Conservation (phyloP, 1,140 invertebrate species). For the Atta colombica region DNA sequence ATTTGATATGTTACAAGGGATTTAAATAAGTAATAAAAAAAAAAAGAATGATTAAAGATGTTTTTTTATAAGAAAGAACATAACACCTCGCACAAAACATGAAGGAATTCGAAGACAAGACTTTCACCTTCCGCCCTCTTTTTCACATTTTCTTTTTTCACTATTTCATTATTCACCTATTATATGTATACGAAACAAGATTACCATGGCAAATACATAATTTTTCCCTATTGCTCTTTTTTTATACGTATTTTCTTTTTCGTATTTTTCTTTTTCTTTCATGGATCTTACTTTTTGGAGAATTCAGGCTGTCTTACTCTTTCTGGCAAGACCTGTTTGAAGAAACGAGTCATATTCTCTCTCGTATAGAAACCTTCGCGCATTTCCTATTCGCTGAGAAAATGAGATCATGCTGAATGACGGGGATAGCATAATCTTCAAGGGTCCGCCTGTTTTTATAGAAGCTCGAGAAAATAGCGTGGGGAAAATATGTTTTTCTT, state of each 20-base stretch:
- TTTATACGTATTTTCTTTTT: slow-evolving; percentile 24
- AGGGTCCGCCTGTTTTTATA: background rate
- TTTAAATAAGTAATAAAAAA: slow-evolving; percentile 29
- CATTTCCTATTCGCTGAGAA: slow-evolving; percentile 50
- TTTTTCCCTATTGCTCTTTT: slow-evolving; percentile 41
- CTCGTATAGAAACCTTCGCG: slow-evolving; percentile 19
- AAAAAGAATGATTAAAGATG: background rate
- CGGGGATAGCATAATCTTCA: slow-evolving; percentile 63
- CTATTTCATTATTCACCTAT: background rate
- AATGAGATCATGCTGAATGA: slow-evolving; percentile 66
- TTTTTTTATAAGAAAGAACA: slow-evolving; percentile 32
- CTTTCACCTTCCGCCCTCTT: slow-evolving; percentile 13
- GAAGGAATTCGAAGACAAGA: background rate
- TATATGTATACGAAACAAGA: slow-evolving; percentile 45
- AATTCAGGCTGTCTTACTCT: slow-evolving; percentile 21
- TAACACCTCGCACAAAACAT: background rate
- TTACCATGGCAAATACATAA: slow-evolving; percentile 50
- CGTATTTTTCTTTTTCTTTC: background rate
- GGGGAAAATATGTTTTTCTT: slow-evolving; percentile 63
- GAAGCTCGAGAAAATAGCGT: background rate
- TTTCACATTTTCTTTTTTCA: slow-evolving; percentile 3
- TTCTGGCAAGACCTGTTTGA: slow-evolving; percentile 2
- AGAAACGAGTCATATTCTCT: slow-evolving; percentile 32
- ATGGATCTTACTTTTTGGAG: slow-evolving; percentile 36
- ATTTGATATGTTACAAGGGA: background rate